These are phyloP conservation scores for Xyrauchen texanus DNA, from an alignment of 2,113 vertebrate genomes.

Conservation along the genomic window DNA sequence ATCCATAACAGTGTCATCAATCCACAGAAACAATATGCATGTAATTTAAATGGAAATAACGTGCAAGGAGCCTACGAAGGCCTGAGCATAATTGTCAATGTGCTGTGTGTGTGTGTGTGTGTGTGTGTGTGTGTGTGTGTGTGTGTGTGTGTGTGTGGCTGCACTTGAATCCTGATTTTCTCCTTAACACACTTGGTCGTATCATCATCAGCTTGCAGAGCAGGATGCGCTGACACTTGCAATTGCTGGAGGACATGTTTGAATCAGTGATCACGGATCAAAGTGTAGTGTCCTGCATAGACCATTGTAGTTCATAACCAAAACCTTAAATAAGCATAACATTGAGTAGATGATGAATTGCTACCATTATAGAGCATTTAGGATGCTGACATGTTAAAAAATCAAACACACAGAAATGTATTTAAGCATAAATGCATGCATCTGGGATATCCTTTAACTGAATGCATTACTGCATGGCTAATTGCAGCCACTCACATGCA, in stretches of 20 bases:
- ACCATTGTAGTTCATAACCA: background rate
- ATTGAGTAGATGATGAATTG: slow-evolving; percentile 25
- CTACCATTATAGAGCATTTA: slow-evolving; percentile 31
- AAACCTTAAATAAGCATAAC: slow-evolving; percentile 25
- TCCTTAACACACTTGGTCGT: background rate
- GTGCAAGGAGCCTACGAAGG: slow-evolving; percentile 58
- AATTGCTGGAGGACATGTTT: slow-evolving; percentile 9
- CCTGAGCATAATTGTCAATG: slow-evolving; percentile 66
- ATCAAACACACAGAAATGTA: slow-evolving; percentile 3
- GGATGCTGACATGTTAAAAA: slow-evolving; percentile 25
- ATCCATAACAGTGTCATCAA: slow-evolving; percentile 76
- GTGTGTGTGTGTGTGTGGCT: background rate
- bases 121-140: slow-evolving; percentile 48
- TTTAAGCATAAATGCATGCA: background rate
- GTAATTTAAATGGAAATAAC: slow-evolving; percentile 81
- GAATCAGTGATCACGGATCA: slow-evolving; percentile 23
- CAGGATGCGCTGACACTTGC: background rate
- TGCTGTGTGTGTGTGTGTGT: background rate
- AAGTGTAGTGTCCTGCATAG: background rate
- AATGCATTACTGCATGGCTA: background rate
- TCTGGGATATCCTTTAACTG: background rate
- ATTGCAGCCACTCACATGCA: background rate
- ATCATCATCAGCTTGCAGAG: background rate
- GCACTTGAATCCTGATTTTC: background rate
- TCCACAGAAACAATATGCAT: slow-evolving; percentile 71